These are phyloP conservation scores for Bucorvus abyssinicus DNA, from an alignment of 2,797 vertebrate species.

Conservation along the genomic window DNA sequence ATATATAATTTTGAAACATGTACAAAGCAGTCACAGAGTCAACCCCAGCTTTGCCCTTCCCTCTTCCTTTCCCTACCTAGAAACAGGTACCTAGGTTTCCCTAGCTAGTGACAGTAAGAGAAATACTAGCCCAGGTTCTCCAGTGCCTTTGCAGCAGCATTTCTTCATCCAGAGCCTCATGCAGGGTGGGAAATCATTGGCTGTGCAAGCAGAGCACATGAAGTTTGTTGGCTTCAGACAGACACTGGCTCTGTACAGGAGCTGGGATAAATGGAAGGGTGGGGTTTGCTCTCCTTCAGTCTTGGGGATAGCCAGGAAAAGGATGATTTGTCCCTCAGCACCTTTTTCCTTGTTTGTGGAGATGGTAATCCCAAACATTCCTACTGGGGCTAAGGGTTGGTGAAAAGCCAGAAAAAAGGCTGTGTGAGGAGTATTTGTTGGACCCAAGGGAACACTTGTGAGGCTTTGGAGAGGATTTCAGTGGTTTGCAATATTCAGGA, in stretches of 20 bases:
- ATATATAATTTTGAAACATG: fast-evolving
- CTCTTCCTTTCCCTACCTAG: not conserved
- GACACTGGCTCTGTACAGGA: not conserved
- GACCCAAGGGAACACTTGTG: not conserved
- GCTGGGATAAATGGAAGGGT: not conserved
- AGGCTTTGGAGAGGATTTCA: not conserved
- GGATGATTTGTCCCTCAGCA: not conserved
- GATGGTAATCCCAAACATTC: not conserved
- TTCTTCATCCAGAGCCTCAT: not conserved
- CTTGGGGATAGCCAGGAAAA: not conserved
- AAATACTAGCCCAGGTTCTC: not conserved
- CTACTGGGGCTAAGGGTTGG: not conserved
- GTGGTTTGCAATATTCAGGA: not conserved
- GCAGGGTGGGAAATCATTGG: not conserved
- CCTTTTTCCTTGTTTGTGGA: not conserved
- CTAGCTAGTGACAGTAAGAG: not conserved
- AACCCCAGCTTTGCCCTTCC: not conserved
- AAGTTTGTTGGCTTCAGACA: not conserved
- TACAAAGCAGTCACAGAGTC: not conserved
- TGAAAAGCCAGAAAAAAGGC: not conserved
- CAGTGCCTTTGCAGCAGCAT: not conserved
- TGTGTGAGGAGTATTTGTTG: not conserved
- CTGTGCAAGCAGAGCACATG: not conserved
- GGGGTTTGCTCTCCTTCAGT: not conserved
- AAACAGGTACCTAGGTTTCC: not conserved